These are phyloP conservation scores for Vipera ursinii DNA, from an alignment of 2,797 vertebrate species.

Conservation along the genomic window DNA sequence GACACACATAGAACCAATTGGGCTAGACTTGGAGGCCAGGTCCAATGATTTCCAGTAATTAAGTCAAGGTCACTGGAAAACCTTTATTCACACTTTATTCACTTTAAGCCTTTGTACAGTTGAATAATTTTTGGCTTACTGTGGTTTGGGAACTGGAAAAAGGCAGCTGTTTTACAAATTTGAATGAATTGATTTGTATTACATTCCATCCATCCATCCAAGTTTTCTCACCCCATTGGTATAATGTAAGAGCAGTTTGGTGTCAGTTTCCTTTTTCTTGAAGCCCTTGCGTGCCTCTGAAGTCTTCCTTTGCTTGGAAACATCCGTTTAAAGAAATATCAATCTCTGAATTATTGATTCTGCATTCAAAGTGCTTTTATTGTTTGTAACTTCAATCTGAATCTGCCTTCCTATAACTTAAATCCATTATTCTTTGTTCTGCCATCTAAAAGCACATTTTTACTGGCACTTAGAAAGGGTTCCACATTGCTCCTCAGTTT, in stretches of 20 bases:
- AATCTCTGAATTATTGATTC: background rate
- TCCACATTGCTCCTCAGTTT: background rate
- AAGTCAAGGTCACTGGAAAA: background rate
- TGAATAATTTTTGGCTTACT: background rate
- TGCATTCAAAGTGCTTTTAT: background rate
- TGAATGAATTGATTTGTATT: background rate
- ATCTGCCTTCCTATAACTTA: background rate
- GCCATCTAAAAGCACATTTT: background rate
- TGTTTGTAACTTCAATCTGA: background rate
- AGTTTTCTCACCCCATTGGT: background rate
- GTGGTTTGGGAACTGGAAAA: background rate
- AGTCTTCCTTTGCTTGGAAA: background rate
- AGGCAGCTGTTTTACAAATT: background rate
- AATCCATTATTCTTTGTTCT: background rate
- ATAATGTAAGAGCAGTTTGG: background rate
- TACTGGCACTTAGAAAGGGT: background rate
- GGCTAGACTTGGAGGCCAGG: background rate
- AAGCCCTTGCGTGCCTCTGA: background rate
- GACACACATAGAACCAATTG: background rate
- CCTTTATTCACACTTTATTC: background rate
- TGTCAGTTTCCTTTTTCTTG: background rate
- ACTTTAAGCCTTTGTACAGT: background rate
- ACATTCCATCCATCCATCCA: background rate
- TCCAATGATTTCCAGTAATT: background rate
- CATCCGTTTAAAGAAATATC: background rate